Percentiles rank a stretch among this genome's conserved stretches.
Conservation (phyloP, 1,140 invertebrate species). For the Atta colombica region DNA sequence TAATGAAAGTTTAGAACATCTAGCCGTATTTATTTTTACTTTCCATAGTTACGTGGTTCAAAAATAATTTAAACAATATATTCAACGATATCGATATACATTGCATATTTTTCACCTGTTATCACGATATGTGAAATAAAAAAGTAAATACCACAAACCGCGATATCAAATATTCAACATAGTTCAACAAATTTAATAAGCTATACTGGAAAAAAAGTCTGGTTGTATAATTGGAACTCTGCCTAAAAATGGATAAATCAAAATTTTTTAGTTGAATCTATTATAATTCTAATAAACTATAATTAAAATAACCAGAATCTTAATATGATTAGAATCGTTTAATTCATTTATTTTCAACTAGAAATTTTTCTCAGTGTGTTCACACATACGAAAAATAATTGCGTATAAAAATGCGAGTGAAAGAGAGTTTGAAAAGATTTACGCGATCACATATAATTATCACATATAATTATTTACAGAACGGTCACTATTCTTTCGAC, state of each 20-base stretch:
- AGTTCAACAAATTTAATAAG: conserved; percentile 39
- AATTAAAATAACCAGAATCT: too few species aligned
- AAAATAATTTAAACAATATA: conserved; percentile 7
- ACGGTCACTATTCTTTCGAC: background rate
- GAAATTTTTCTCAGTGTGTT: background rate
- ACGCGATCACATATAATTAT: background rate
- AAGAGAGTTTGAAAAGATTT: background rate
- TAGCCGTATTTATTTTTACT: background rate
- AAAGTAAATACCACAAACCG: conserved; percentile 14
- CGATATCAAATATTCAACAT: background rate
- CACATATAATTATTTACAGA: background rate
- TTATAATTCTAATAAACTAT: too few species aligned
- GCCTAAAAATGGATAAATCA: too few species aligned
- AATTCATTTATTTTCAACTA: too few species aligned
- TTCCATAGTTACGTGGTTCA: background rate
- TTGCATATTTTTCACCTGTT: background rate
- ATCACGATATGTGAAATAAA: background rate
- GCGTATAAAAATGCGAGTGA: too few species aligned
- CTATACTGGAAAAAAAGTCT: background rate
- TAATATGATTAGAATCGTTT: too few species aligned
- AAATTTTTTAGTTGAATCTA: too few species aligned
- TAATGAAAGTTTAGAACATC: background rate
- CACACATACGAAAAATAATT: background rate
- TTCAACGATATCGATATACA: conserved; percentile 21
- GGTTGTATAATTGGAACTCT: too few species aligned